Percentiles rank a stretch among this genome's conserved stretches.
phyloP scores from a whole-genome alignment of 92 coral and sea anemone genomes.

The Palythoa caribaeorum region DNA sequence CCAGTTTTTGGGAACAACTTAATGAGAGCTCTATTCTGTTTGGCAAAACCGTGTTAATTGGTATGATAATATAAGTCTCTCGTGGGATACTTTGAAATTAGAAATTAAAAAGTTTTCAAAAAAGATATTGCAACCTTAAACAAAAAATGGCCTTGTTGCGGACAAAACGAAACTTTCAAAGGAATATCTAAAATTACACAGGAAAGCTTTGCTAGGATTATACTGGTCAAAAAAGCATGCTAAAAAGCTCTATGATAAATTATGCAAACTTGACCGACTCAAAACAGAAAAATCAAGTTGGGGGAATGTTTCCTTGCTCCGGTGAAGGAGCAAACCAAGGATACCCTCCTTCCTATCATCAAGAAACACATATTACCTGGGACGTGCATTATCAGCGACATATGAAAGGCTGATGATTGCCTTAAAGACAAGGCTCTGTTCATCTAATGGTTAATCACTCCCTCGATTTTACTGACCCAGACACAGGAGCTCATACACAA shows the following conservation, averaged over 20 bases:
- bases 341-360: too few species aligned
- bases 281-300: too few species aligned
- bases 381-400: too few species aligned
- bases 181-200: background rate
- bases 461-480: too few species aligned
- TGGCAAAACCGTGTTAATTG: background rate
- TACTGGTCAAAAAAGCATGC: slow-evolving; percentile 6
- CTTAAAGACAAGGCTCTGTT: too few species aligned
- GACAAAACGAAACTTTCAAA: background rate
- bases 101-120: background rate
- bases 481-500: too few species aligned
- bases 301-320: too few species aligned
- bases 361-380: too few species aligned
- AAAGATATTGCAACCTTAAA: background rate
- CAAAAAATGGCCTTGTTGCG: background rate
- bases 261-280: background rate
- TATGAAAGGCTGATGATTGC: too few species aligned
- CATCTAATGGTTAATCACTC: too few species aligned
- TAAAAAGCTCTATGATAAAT: background rate
- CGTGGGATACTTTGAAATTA: background rate
- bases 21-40: background rate
- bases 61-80: background rate
- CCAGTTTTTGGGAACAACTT: background rate
- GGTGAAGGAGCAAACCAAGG: too few species aligned
- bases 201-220: background rate